Evolutionary conservation across 2,888 invertebrate genomes (phyloP).

Genomic region (Melolontha melolontha): DNA sequence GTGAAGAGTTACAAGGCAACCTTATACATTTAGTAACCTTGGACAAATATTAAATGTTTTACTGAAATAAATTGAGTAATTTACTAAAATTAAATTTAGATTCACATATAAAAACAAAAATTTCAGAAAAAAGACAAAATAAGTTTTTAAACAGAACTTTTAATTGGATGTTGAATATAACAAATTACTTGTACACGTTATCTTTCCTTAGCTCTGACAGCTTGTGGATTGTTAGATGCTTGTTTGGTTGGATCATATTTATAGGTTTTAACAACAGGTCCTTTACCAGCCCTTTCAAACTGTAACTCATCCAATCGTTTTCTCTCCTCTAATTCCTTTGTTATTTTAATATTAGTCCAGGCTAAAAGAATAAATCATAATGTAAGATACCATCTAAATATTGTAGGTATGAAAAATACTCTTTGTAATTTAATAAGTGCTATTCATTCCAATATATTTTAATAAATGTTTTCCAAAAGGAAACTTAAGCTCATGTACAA

Average conservation of each 20-base stretch:
- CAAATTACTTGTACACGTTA: conserved; percentile 50
- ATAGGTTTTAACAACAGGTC: conserved; percentile 88
- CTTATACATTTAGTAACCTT: too few relatives aligned
- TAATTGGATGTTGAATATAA: conserved; percentile 22
- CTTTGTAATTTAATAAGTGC: too few relatives aligned
- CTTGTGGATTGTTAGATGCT: conserved; percentile 56
- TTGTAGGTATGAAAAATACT: too few relatives aligned
- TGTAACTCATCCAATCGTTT: conserved; percentile 80
- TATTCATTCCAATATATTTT: too few relatives aligned
- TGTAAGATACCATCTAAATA: conserved; percentile 3
- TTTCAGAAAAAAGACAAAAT: background rate
- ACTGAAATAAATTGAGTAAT: too few relatives aligned
- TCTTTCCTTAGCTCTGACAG: conserved; percentile 71
- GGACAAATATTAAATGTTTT: too few relatives aligned
- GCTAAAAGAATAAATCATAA: conserved; percentile 66
- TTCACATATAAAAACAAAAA: background rate
- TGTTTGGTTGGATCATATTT: conserved; percentile 84
- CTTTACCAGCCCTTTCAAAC: conserved; percentile 87
- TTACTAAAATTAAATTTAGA: background rate
- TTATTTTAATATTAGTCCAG: conserved; percentile 85
- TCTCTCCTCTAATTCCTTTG: conserved; percentile 82
- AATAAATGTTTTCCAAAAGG: too few relatives aligned
- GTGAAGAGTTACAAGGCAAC: too few relatives aligned
- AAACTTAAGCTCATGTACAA: too few relatives aligned
- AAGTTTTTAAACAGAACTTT: conserved; percentile 12